Evolutionary conservation across 2,797 vertebrate genomes (phyloP).

Genomic region (Sardinella longiceps): DNA sequence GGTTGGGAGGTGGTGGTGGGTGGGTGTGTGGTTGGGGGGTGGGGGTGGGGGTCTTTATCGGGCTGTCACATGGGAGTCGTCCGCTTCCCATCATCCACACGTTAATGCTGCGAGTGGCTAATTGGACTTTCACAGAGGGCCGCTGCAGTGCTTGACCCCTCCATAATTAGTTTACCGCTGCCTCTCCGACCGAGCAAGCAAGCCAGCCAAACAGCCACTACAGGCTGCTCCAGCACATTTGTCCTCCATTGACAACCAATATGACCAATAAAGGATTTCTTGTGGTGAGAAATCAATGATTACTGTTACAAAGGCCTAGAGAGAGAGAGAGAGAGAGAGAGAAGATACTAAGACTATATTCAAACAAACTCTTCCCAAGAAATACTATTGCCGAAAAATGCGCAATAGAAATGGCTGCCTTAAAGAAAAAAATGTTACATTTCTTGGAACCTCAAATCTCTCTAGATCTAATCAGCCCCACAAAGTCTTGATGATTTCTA

Average conservation of each 20-base stretch:
- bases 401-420: background rate
- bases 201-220: conserved; percentile 18
- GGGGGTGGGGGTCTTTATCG: background rate
- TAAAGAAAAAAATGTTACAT: background rate
- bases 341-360: background rate
- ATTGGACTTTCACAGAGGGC: conserved; percentile 36
- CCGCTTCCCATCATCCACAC: conserved; percentile 31
- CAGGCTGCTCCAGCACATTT: conserved; percentile 35
- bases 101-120: conserved; percentile 37
- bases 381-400: background rate
- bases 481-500: background rate
- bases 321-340: background rate
- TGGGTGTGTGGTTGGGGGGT: background rate
- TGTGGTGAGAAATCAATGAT: conserved; percentile 40
- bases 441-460: background rate
- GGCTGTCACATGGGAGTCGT: background rate
- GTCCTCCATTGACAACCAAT: conserved; percentile 19
- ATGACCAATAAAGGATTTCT: background rate
- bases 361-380: background rate
- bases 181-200: conserved; percentile 1
- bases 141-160: conserved; percentile 25
- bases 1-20: background rate
- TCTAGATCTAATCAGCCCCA: background rate
- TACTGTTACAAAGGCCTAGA: conserved; percentile 22
- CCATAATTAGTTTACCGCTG: conserved; percentile 37